Base-by-base conservation (phyloP, 2,888 invertebrate genomes). In the Plebejus anna region DNA sequence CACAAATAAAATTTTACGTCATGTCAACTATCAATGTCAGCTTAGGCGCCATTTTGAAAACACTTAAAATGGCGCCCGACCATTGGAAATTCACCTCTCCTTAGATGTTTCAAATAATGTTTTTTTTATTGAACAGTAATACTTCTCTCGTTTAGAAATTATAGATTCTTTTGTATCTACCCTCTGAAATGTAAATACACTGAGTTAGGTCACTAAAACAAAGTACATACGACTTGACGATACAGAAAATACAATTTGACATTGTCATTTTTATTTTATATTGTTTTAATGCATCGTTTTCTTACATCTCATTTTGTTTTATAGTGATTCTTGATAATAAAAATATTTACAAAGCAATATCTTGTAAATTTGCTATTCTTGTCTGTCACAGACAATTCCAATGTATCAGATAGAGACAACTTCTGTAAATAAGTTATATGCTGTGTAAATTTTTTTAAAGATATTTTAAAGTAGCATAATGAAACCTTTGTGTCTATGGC, bases 31-130 rank as follows among this genome's bases (percentile, higher is more conserved):
- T 36, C 66, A 16, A 5, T 1, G 66, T 66, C 66, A 66, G 32
- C 32, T 66, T 66, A 5, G 66, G 32, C 66, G 66, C 32, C 32
- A 66, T 66, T 66, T 66, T 66, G 32, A 66, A 32, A 66, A 13
- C 13, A 36, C 13, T 32, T 32, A 66, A 66, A 66, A 66, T 66
- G 32, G 32, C 32, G 32, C 66, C 66, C 32, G 28, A 66, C 5
- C 5, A 13, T 66, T 61, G 22, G 22, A 9, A 28, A 7, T 61
- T 28, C 28, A 66, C 11, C 66, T 1, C 32, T 32, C 32, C 32
- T 13, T 16, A 1, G 32, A 61, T 5, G 4, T 36, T 66, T 13
- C 1, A 51, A 51, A 42, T 42, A 42, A 42, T 42, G 6, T 42
- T 51, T 51, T 0, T 13, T 4, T 13, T 51, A 13, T 13, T 13